Evolutionary conservation across 1,140 invertebrate genomes (phyloP).

Genomic region (Neuroterus valhalla): DNA sequence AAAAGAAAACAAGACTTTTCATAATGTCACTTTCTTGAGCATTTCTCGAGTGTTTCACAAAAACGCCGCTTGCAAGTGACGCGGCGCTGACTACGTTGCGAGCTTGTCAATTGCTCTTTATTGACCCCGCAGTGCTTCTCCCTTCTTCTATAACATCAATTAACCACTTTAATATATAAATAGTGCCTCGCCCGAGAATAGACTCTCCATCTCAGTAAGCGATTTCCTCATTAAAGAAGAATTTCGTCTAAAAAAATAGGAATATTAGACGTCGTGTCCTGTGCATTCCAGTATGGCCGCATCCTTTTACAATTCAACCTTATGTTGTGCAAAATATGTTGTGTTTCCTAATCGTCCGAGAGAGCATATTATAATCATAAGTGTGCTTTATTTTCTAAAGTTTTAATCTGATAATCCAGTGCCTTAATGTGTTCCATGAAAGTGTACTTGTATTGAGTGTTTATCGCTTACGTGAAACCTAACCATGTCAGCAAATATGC

Average conservation of each 20-base stretch:
- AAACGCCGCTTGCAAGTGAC: slow-evolving; percentile 5
- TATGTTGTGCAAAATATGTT: slow-evolving; percentile 6
- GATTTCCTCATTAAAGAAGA: neutral
- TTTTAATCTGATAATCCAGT: neutral
- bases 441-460: neutral
- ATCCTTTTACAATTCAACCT: neutral
- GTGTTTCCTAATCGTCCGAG: neutral
- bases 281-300: slow-evolving; percentile 26
- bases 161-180: neutral
- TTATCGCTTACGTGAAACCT: neutral
- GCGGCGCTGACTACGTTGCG: slow-evolving; percentile 10
- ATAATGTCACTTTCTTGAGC: slow-evolving; percentile 10
- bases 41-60: slow-evolving; percentile 7
- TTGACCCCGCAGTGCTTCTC: neutral
- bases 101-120: neutral
- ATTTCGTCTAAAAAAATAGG: neutral
- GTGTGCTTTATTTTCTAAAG: neutral
- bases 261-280: neutral
- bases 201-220: neutral
- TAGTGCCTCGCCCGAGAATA: too few species aligned
- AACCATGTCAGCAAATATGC: slow-evolving; percentile 69
- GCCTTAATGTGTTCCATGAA: neutral
- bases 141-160: neutral
- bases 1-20: slow-evolving; percentile 16
- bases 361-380: neutral